Evolutionary conservation across 2,797 vertebrate species (phyloP).

Genomic region (Rhabdomys pumilio): DNA sequence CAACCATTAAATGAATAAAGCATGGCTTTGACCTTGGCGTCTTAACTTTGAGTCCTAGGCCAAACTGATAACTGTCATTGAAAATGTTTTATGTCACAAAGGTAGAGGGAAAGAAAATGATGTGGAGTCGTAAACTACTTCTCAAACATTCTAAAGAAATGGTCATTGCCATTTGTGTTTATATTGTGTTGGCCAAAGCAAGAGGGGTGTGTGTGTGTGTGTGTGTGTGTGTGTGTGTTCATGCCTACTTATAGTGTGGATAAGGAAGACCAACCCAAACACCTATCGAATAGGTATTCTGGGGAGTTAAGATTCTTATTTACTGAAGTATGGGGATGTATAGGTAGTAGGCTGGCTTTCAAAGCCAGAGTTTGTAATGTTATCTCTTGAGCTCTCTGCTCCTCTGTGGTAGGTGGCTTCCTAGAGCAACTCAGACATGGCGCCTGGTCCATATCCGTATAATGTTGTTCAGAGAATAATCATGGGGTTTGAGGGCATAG

Average conservation of each 20-base stretch:
- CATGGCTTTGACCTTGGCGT: neutral
- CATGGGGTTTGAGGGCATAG: neutral
- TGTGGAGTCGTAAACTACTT: neutral
- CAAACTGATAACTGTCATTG: neutral
- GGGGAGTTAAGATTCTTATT: neutral
- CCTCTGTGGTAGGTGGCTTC: fast-evolving
- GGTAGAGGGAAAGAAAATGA: neutral
- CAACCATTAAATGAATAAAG: neutral
- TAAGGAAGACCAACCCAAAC: neutral
- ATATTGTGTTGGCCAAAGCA: constrained; percentile 40
- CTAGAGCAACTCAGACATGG: fast-evolving
- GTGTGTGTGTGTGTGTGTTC: too few relatives aligned
- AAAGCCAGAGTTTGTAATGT: neutral
- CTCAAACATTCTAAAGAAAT: constrained; percentile 58
- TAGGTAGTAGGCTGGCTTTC: neutral
- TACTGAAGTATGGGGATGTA: neutral
- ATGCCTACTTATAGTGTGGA: neutral
- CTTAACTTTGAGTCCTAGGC: neutral
- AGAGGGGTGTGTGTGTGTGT: neutral
- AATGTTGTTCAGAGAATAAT: neutral
- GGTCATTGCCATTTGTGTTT: neutral
- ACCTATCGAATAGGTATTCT: neutral
- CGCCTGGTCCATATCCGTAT: neutral
- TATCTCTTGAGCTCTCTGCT: neutral
- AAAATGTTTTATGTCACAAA: constrained; percentile 17